phyloP scores from a whole-genome alignment of 2,797 vertebrate genomes.

The Prunella strophiata region DNA sequence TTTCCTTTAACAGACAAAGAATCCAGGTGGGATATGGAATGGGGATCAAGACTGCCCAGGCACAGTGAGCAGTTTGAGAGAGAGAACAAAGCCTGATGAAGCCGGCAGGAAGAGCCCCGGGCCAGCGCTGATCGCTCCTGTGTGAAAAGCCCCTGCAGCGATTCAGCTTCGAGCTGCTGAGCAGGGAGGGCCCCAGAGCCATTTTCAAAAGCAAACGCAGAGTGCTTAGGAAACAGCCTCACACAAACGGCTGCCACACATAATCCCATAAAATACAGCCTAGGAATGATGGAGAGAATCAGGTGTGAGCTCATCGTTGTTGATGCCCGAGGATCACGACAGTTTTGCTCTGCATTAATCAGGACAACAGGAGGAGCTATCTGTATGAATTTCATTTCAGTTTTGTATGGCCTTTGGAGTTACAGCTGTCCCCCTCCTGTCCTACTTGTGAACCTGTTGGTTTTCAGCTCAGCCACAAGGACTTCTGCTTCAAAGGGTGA shows the following conservation, averaged over 20 bases:
- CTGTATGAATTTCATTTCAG: neutral
- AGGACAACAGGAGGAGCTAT: neutral
- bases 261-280: neutral
- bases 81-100: neutral
- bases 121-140: rapidly evolving
- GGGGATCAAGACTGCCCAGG: neutral
- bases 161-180: neutral
- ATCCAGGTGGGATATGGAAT: neutral
- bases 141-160: neutral
- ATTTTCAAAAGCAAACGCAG: neutral
- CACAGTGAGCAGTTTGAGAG: rapidly evolving
- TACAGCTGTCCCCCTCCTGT: neutral
- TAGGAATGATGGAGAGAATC: neutral
- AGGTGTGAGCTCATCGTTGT: neutral
- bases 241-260: neutral
- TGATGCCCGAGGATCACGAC: neutral
- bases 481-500: neutral
- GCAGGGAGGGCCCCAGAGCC: neutral
- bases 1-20: neutral
- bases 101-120: neutral
- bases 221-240: neutral
- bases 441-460: neutral
- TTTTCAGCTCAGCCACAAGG: neutral
- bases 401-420: neutral
- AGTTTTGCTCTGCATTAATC: neutral